Percentiles rank a stretch among this genome's conserved stretches.
These are phyloP conservation scores for Heterocephalus glaber DNA, from an alignment of 2,113 vertebrate genomes.

Conservation along the genomic window DNA sequence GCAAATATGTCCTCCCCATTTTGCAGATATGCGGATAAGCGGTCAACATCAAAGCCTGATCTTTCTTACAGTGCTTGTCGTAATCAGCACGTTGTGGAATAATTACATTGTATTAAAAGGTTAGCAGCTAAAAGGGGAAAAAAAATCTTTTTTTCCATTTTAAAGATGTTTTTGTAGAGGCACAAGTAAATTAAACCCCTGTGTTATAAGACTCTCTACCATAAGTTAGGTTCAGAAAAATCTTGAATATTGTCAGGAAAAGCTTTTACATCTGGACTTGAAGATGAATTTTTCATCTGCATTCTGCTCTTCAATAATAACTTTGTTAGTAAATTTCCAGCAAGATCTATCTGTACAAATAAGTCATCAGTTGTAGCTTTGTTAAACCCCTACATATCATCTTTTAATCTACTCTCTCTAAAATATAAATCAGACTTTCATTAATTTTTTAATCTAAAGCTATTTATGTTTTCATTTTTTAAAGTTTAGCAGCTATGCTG, in stretches of 20 bases:
- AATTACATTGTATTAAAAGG: background rate
- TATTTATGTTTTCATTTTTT: slow-evolving; percentile 19
- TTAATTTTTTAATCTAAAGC: slow-evolving; percentile 20
- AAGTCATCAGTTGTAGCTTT: background rate
- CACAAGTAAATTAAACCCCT: background rate
- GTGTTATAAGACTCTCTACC: background rate
- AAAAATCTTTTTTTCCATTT: background rate
- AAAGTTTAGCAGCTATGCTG: background rate
- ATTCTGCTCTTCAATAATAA: slow-evolving; percentile 3
- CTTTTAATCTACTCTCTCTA: slow-evolving; percentile 51
- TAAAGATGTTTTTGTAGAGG: background rate
- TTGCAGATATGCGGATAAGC: background rate
- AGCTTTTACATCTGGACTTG: background rate
- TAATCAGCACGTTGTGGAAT: background rate
- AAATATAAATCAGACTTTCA: slow-evolving; percentile 66
- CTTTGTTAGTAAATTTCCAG: slow-evolving; percentile 24
- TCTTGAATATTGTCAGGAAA: background rate
- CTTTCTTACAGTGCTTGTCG: background rate
- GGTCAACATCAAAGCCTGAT: background rate
- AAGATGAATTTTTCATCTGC: background rate
- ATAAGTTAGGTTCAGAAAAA: background rate
- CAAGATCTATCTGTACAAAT: background rate
- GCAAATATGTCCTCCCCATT: background rate
- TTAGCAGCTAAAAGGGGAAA: background rate
- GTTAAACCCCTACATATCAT: slow-evolving; percentile 48